A percentile compares a stretch with the other conserved stretches of the same genome.
phyloP scores from a whole-genome alignment of 2,797 vertebrate genomes.

The Malacoraja senta region DNA sequence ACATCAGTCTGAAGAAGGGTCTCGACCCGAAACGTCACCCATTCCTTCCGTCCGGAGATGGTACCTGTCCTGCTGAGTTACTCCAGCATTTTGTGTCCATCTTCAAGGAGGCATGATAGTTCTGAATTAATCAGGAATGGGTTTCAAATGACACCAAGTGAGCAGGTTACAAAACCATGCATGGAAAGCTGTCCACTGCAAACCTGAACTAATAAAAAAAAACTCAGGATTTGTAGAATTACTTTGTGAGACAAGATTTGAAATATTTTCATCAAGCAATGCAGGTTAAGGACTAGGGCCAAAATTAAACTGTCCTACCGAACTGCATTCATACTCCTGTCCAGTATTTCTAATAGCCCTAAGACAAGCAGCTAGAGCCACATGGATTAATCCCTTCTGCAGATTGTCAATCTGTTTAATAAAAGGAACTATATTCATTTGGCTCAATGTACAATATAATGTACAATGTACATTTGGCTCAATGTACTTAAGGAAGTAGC shows the following conservation, averaged over 20 bases:
- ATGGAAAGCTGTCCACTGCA: neutral
- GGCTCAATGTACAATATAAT: neutral
- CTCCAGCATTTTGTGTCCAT: too few species aligned
- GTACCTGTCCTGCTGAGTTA: too few species aligned
- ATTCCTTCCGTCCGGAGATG: too few species aligned
- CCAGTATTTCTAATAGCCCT: neutral
- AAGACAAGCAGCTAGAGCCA: neutral
- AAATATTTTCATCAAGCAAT: neutral
- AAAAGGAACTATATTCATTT: neutral
- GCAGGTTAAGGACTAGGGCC: neutral
- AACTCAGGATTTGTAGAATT: neutral
- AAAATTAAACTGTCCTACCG: neutral
- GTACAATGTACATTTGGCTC: too few species aligned
- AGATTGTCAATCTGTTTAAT: neutral
- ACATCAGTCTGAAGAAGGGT: too few species aligned
- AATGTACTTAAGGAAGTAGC: too few species aligned
- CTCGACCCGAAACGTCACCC: too few species aligned
- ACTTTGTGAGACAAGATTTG: neutral
- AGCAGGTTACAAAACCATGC: too few species aligned
- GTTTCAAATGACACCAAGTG: too few species aligned
- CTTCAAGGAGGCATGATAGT: too few species aligned
- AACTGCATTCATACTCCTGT: neutral
- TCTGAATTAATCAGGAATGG: too few species aligned
- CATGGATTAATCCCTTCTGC: neutral
- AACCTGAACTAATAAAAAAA: too few species aligned